A percentile compares a stretch with the other conserved stretches of the same genome.
Evolutionary conservation across 2,888 invertebrate genomes (phyloP).

Genomic region (Cistogaster globosa): DNA sequence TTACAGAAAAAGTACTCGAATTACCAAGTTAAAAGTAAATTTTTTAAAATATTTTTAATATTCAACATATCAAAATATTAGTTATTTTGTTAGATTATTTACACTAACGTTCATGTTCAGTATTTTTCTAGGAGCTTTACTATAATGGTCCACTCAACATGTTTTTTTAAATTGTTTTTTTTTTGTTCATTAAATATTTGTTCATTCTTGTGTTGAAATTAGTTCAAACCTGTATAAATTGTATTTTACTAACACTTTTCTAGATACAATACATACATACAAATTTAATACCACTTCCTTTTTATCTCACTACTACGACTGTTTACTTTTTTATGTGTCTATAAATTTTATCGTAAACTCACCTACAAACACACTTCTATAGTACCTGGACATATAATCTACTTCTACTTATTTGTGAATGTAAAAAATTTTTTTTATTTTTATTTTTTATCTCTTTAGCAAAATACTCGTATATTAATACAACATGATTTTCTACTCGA

Average conservation of each 20-base stretch:
- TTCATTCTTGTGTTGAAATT: too few relatives aligned
- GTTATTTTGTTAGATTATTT: too few relatives aligned
- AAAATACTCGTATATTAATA: background rate
- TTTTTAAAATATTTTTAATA: too few relatives aligned
- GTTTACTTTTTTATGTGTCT: conserved; percentile 9
- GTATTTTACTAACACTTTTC: conserved; percentile 13
- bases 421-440: background rate
- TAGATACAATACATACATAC: background rate
- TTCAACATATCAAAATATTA: too few relatives aligned
- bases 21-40: too few relatives aligned
- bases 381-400: background rate
- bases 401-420: background rate
- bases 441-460: conserved; percentile 4
- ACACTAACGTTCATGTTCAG: too few relatives aligned
- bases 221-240: conserved; percentile 7
- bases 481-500: background rate
- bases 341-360: conserved; percentile 8
- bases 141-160: too few relatives aligned
- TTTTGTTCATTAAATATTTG: too few relatives aligned
- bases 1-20: too few relatives aligned
- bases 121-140: too few relatives aligned
- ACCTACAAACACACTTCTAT: background rate
- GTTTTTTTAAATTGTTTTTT: too few relatives aligned
- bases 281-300: conserved; percentile 16
- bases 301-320: background rate